phyloP scores from a whole-genome alignment of 2,113 vertebrate species.

The Microtus pennsylvanicus region DNA sequence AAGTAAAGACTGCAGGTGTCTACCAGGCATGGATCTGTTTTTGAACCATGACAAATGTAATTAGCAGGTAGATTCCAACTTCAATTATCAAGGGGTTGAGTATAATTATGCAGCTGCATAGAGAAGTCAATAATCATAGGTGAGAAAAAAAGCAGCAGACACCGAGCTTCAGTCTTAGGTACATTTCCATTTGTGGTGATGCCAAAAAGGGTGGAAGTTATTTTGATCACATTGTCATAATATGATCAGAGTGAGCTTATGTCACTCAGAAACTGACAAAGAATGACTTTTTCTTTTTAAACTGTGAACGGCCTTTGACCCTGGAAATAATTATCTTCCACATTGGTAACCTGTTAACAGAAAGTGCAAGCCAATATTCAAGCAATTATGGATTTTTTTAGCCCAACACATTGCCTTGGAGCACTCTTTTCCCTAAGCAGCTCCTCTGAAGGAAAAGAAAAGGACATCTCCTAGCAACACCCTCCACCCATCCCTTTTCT shows the following conservation, averaged over 20 bases:
- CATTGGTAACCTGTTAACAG: slow-evolving; percentile 14
- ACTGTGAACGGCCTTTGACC: background rate
- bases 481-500: background rate
- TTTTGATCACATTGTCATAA: background rate
- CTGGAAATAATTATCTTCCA: slow-evolving; percentile 37
- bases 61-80: slow-evolving; percentile 51
- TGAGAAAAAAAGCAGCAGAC: slow-evolving; percentile 16
- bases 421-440: slow-evolving; percentile 33
- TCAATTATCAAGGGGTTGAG: background rate
- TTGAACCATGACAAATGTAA: slow-evolving; percentile 53
- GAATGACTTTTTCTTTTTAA: background rate
- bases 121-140: slow-evolving; percentile 47
- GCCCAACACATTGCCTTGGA: background rate
- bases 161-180: background rate
- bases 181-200: background rate
- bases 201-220: background rate
- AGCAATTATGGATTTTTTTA: background rate
- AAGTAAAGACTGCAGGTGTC: slow-evolving; percentile 28
- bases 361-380: background rate
- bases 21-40: background rate
- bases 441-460: slow-evolving; percentile 65
- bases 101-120: slow-evolving; percentile 38
- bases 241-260: background rate
- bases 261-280: background rate
- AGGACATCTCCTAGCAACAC: slow-evolving; percentile 36